Percentiles rank a stretch among this genome's conserved stretches.
phyloP scores from a whole-genome alignment of 1,140 invertebrate genomes.

The Neocloeon triangulifer region DNA sequence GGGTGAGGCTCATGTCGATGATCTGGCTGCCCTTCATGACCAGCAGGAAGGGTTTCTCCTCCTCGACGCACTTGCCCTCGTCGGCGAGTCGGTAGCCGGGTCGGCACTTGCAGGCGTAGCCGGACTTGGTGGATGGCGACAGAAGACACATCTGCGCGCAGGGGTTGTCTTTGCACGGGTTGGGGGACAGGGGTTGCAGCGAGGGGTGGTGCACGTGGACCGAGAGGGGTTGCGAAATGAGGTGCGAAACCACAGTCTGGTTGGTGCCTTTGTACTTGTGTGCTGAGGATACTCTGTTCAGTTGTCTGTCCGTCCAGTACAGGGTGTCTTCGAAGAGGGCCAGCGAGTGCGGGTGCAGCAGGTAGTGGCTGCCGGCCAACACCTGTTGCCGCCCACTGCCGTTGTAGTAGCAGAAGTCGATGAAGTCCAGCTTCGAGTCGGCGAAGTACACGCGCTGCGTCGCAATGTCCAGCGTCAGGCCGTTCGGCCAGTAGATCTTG shows the following conservation, averaged over 20 bases:
- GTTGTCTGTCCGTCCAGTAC: constrained; percentile 90
- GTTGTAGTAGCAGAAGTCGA: constrained; percentile 95
- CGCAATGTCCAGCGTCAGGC: constrained; percentile 81
- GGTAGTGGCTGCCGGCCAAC: constrained; percentile 65
- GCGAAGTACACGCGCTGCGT: constrained; percentile 91
- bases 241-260: constrained; percentile 78
- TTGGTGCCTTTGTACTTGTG: constrained; percentile 80
- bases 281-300: constrained; percentile 68
- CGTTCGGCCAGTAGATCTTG: constrained; percentile 98
- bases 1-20: constrained; percentile 54
- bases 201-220: constrained; percentile 87
- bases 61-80: constrained; percentile 55
- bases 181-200: constrained; percentile 63
- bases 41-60: constrained; percentile 74
- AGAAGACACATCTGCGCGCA: constrained; percentile 87
- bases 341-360: constrained; percentile 86
- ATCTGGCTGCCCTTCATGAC: constrained; percentile 76
- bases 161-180: constrained; percentile 54
- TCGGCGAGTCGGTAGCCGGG: constrained; percentile 51
- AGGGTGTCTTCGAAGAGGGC: constrained; percentile 81
- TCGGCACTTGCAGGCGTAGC: constrained; percentile 76
- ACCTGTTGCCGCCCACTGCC: constrained; percentile 73
- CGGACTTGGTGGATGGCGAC: constrained; percentile 37
- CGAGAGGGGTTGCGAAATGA: constrained; percentile 82
- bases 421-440: constrained; percentile 93